Base-by-base conservation (phyloP, 2,113 vertebrate genomes). In the Pardalotus punctatus region DNA sequence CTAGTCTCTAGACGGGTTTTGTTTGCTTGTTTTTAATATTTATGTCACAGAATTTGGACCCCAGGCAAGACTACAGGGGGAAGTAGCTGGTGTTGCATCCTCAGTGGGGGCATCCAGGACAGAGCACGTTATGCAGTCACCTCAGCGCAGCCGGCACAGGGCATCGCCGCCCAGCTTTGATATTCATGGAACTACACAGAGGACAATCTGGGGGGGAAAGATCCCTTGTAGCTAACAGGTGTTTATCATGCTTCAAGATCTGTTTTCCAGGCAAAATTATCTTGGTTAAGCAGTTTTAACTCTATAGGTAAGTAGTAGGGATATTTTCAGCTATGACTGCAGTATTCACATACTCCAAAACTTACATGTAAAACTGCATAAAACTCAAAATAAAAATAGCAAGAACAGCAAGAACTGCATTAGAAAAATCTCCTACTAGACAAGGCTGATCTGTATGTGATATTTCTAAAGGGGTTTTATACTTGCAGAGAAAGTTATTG, bases 121-220 rank as follows among this genome's bases (percentile, higher is more conserved):
- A 27, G 5, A 7, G 6, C 6, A 17, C 23, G 6, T 16, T 14
- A 1, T 21, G 24, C 38, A 40, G 43, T 33, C 21, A 0, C 24
- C 42, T 23, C 18, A 48, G 33, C 42, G 11, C 36, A 25, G 24
- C n/a, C n/a, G n/a, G 50, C 11, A 10, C 8, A 6, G 40, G 36
- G 0, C 19, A 24, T 47, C 84, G 45, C 36, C 10, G 47, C 13
- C 11, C 40, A 8, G 23, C 35, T 47, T 38, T 33, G 66, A 14
- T 47, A 48, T 28, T 42, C 38, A 36, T 25, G 51, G 42, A 72
- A 12, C 20, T 54, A 12, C 20, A 33, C 7, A 38, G 33, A 57
- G 40, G 33, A 15, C 15, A 53, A 6, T 27, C 43, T 1, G 17
- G 25, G 17, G 14, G 35, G 2, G 2, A 57, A 70, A 7, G 4